Base-by-base conservation (phyloP, 2,888 invertebrate species). In the Molorchus minor region DNA sequence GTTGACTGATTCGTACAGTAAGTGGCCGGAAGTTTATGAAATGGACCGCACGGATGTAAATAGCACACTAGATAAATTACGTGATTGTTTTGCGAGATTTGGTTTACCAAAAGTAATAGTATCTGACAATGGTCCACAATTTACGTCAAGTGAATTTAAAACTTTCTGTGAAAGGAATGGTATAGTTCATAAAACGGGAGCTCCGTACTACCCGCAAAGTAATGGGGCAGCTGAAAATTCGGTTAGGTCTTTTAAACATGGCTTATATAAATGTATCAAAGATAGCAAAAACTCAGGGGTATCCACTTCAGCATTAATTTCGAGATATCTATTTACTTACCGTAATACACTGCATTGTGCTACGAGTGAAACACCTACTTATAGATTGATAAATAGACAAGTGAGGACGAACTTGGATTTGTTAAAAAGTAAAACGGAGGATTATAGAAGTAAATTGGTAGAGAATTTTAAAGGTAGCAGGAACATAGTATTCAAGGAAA, bases 51-150 rank as follows among this genome's bases (percentile, higher is more conserved):
- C n/a, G 2, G 29, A 43, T 8, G 53, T 43, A 16, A 8, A 33
- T 16, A 19, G 29, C 12, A 33, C 17, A 2, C 17, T 25, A 29
- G 65, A 62, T 44, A 57, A 47, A 21, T 68, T 62, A 15, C 47
- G 59, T 30, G 56, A 70, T 47, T 55, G 58, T 17, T 69, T 72
- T 64, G 47, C 69, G 5, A 57, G 70, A 3, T 68, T 69, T 55
- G 70, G 66, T 2, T 16, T 68, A 10, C 64, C 69, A 41, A 43
- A 62, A 55, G 53, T 58, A 4, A 61, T 71, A 1, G 67, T 69
- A 2, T 61, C 65, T 5, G 69, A n/a, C n/a, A n/a, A n/a, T n/a
- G n/a, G n/a, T n/a, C n/a, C n/a, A n/a, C n/a, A n/a, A n/a, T n/a
- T n/a, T 67, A 56, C 38, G 2, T 66, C 71, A n/a, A 56, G 51